Conservation (phyloP, 1,140 invertebrate genomes). For the Trichogramma pretiosum region DNA sequence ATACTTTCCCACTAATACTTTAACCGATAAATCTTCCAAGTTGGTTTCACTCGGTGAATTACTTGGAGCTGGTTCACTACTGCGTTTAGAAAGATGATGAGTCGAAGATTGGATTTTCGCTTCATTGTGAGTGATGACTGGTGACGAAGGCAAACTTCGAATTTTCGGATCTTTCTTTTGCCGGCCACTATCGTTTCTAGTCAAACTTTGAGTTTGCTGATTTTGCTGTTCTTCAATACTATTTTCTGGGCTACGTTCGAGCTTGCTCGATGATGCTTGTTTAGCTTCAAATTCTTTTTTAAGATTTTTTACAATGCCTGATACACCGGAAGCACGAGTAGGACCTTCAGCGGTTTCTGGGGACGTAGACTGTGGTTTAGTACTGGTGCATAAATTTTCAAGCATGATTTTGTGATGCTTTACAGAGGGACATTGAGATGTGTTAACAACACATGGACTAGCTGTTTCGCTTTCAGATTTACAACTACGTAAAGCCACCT, state of each 20-base stretch:
- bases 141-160: conserved; percentile 52
- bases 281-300: conserved; percentile 82
- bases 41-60: conserved; percentile 20
- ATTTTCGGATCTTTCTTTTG: conserved; percentile 34
- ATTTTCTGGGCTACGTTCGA: conserved; percentile 35
- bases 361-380: conserved; percentile 28
- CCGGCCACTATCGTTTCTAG: conserved; percentile 11
- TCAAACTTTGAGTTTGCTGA: conserved; percentile 15
- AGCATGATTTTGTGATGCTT: conserved; percentile 53
- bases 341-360: conserved; percentile 39
- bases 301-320: conserved; percentile 70
- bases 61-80: conserved; percentile 6
- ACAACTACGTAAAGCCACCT: conserved; percentile 34
- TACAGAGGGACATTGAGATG: conserved; percentile 49
- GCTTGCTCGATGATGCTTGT: conserved; percentile 44
- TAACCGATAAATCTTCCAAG: conserved; percentile 62
- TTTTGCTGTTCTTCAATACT: conserved; percentile 31
- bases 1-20: conserved; percentile 65
- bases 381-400: conserved; percentile 41
- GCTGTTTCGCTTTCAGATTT: conserved; percentile 43
- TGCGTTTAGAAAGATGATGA: not conserved
- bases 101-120: conserved; percentile 31
- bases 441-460: conserved; percentile 43
- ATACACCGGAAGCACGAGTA: conserved; percentile 38
- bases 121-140: conserved; percentile 48